Percentiles rank a stretch among this genome's conserved stretches.
Conservation (phyloP, 2,888 invertebrate species). For the Orthonychiurus folsomi region DNA sequence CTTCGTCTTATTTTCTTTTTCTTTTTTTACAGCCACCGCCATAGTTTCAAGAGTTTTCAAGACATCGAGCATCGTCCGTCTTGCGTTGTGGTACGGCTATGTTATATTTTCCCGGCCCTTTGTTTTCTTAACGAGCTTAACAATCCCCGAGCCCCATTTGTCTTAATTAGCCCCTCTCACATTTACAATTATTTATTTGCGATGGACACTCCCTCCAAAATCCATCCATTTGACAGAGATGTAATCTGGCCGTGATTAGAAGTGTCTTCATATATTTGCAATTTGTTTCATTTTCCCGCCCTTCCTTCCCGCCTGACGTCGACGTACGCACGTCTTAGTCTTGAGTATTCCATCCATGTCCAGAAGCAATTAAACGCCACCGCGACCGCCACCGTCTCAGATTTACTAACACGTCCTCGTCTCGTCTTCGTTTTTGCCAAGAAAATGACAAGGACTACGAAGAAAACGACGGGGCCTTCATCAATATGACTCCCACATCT, state of each 20-base stretch:
- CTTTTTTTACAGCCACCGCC: too few relatives aligned
- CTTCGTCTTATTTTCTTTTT: too few relatives aligned
- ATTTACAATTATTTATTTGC: too few relatives aligned
- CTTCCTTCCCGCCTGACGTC: slow-evolving; percentile 16
- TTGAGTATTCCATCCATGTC: slow-evolving; percentile 40
- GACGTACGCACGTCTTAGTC: neutral
- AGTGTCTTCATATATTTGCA: slow-evolving; percentile 28
- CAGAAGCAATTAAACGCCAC: slow-evolving; percentile 39
- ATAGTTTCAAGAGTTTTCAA: too few relatives aligned
- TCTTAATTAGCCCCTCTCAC: too few relatives aligned
- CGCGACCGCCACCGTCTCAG: slow-evolving; percentile 26
- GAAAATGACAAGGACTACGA: neutral
- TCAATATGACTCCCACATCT: slow-evolving; percentile 40
- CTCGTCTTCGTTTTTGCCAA: too few relatives aligned
- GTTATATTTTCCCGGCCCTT: too few relatives aligned
- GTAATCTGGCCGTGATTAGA: slow-evolving; percentile 24
- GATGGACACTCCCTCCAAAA: too few relatives aligned
- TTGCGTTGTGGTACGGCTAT: too few relatives aligned
- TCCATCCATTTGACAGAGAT: neutral
- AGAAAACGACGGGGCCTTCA: slow-evolving; percentile 19
- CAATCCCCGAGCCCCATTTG: too few relatives aligned
- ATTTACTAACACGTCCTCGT: slow-evolving; percentile 15
- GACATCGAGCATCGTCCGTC: too few relatives aligned
- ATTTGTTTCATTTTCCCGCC: slow-evolving; percentile 20
- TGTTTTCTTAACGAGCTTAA: too few relatives aligned